Conservation (phyloP, 2,113 vertebrate genomes). For the Protobothrops mucrosquamatus region DNA sequence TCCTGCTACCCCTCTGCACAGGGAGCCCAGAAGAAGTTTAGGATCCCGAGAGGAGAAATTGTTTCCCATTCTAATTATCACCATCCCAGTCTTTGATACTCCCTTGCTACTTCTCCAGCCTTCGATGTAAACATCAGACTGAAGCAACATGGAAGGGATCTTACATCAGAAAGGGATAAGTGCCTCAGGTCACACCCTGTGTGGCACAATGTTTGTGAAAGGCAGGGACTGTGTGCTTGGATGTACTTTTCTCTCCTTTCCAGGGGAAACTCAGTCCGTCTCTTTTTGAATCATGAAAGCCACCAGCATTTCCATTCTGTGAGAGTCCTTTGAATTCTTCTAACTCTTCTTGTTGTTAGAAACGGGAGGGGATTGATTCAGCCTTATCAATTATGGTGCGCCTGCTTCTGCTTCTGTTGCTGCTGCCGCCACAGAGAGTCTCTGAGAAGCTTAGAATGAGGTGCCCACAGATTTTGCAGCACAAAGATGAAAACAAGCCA, state of each 20-base stretch:
- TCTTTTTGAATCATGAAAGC: not conserved
- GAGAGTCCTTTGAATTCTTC: not conserved
- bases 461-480: not conserved
- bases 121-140: not conserved
- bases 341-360: not conserved
- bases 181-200: not conserved
- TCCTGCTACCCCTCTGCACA: no score
- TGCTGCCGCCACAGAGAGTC: not conserved
- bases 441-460: not conserved
- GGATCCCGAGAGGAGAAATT: not conserved
- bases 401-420: not conserved
- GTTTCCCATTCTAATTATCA: not conserved
- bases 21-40: not conserved
- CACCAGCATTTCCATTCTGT: not conserved
- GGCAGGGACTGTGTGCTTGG: not conserved
- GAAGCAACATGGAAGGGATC: not conserved
- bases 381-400: not conserved
- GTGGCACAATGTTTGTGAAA: not conserved
- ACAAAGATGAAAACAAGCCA: not conserved
- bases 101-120: no score
- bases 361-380: not conserved
- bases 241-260: not conserved
- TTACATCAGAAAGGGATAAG: not conserved
- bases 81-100: not conserved
- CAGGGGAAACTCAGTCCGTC: not conserved